phyloP scores from a whole-genome alignment of 2,797 vertebrate species.

The Myioborus melanocephalus region DNA sequence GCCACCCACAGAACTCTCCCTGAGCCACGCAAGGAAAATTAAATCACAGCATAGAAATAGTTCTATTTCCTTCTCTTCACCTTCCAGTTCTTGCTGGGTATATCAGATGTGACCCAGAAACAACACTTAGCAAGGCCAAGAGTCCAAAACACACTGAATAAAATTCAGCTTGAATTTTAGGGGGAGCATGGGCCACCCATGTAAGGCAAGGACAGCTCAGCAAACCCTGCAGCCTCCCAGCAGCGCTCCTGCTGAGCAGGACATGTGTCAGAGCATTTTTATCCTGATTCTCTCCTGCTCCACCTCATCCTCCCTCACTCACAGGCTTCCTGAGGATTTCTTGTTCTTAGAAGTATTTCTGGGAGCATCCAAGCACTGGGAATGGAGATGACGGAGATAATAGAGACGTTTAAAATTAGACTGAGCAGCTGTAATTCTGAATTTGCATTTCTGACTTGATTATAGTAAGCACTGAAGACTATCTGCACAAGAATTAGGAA shows the following conservation, averaged over 20 bases:
- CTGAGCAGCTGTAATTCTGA: conserved; percentile 52
- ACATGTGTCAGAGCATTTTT: not conserved
- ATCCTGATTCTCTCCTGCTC: not conserved
- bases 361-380: not conserved
- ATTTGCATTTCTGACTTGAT: conserved; percentile 62
- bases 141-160: not conserved
- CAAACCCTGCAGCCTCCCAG: not conserved
- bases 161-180: not conserved
- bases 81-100: not conserved
- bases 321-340: not conserved
- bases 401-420: conserved; percentile 51
- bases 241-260: not conserved
- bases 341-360: conserved; percentile 56
- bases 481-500: not conserved
- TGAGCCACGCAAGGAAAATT: not conserved
- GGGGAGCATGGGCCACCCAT: not conserved
- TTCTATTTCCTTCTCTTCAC: not conserved
- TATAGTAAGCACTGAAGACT: conserved; percentile 43
- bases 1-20: not conserved
- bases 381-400: conserved; percentile 38
- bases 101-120: not conserved
- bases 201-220: not conserved
- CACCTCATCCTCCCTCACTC: conserved; percentile 13
- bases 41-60: not conserved
- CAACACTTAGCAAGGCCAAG: not conserved